Conservation (phyloP, 2,888 invertebrate genomes). For the Trachelus troglodyta region DNA sequence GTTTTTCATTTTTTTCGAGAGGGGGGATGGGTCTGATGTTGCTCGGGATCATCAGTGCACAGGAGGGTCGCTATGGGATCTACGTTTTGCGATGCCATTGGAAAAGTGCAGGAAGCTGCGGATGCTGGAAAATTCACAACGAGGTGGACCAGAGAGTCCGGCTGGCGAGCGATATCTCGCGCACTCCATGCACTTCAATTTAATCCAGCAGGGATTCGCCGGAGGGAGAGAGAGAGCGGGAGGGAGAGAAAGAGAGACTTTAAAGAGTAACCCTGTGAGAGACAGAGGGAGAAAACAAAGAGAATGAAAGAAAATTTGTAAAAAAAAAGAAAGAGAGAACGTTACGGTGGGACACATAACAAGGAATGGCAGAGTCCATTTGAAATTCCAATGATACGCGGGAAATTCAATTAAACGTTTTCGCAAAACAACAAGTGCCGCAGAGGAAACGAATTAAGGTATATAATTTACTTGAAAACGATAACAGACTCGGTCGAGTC, state of each 20-base stretch:
- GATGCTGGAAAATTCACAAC: neutral
- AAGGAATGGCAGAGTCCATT: constrained; percentile 32
- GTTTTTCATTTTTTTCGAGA: neutral
- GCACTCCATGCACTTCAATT: neutral
- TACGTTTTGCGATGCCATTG: neutral
- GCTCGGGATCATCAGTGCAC: neutral
- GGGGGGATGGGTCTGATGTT: no score
- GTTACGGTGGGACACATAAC: neutral
- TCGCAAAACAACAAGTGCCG: neutral
- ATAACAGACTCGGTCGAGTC: neutral
- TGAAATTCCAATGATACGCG: constrained; percentile 63
- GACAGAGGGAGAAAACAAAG: neutral
- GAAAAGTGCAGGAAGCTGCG: neutral
- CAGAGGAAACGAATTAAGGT: neutral
- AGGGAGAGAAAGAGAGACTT: neutral
- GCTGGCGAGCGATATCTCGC: neutral
- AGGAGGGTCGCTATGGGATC: neutral
- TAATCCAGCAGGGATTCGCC: neutral
- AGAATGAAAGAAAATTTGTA: neutral
- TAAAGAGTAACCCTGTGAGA: neutral
- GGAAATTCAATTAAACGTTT: constrained; percentile 54
- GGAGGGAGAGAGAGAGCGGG: neutral
- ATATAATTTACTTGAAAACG: neutral
- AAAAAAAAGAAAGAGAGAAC: neutral
- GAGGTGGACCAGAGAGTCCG: neutral